phyloP scores from a whole-genome alignment of 2,113 vertebrate species.

The Macquaria ambigua region DNA sequence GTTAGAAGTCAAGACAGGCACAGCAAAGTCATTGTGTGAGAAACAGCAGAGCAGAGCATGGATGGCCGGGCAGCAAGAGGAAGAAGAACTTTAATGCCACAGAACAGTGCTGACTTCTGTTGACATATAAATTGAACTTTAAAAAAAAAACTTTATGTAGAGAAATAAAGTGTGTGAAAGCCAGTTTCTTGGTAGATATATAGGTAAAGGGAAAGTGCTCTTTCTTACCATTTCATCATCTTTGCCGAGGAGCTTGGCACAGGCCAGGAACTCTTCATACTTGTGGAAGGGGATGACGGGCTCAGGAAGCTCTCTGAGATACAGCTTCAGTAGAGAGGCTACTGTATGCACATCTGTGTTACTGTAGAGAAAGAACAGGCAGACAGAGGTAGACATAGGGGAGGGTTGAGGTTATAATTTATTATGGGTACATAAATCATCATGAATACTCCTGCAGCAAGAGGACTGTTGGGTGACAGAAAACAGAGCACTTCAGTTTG shows the following conservation, averaged over 20 bases:
- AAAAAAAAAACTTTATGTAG: not conserved
- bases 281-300: conserved; percentile 95
- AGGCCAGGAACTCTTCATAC: conserved; percentile 94
- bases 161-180: conserved; percentile 1
- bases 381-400: not conserved
- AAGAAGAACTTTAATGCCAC: conserved; percentile 15
- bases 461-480: not conserved
- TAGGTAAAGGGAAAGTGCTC: not conserved
- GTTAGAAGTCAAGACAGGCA: conserved; percentile 11
- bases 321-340: conserved; percentile 96
- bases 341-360: conserved; percentile 98
- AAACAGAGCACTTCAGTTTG: not conserved
- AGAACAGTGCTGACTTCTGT: not conserved
- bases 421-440: not conserved
- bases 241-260: conserved; percentile 92
- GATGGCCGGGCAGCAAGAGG: conserved; percentile 6
- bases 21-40: conserved; percentile 22
- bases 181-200: not conserved
- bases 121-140: not conserved
- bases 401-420: not conserved
- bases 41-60: conserved; percentile 14
- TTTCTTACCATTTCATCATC: conserved; percentile 92
- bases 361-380: conserved; percentile 79
- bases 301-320: conserved; percentile 96
- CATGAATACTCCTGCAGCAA: not conserved